Base-by-base conservation (phyloP, 30 jellyfish, hydroid and myxozoan species). In the Phacellophora camtschatica region DNA sequence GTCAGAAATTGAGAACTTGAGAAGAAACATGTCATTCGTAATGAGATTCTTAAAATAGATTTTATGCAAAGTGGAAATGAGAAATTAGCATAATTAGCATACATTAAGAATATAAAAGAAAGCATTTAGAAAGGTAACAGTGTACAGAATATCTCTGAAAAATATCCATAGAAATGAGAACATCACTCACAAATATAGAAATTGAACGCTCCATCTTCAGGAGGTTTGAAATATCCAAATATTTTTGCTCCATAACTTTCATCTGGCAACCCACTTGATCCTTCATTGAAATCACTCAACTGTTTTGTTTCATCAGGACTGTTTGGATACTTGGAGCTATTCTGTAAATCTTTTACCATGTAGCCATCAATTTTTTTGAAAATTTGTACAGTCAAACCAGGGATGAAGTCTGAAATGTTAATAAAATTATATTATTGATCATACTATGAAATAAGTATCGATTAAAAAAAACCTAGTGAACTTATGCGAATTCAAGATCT, bases 211-310 rank as follows among this genome's bases (percentile, higher is more conserved):
- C 98, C 98, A 71, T 84, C 92, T 30, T 45, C 88, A 27, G 95
- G 91, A 4, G 98, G 85, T 77, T 74, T 85, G 89, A 92, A 92
- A 61, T 68, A 92, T 6, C 98, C 98, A 49, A 62, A 75, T 6
- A 92, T 56, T 43, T 87, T 85, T 23, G 86, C 83, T 5, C 95
- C 98, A 33, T 74, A 68, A 69, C 96, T 92, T 59, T 73, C 93
- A 39, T 67, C 94, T 0, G 97, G 89, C 46, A 83, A 65, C 16
- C 85, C 81, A 1, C 67, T 71, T n/a, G n/a, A n/a, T 23, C 35
- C 42, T 23, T 71, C 95, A 18, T 74, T 62, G 41, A 92, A 62
- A 35, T 80, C 77, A 19, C 68, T 57, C 25, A 92, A 19, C 57
- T 71, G 81, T 37, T 82, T 31, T 33, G 87, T 66, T 36, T 92